These are phyloP conservation scores for Loxodonta africana DNA, from an alignment of 2,113 vertebrate genomes.

Conservation along the genomic window DNA sequence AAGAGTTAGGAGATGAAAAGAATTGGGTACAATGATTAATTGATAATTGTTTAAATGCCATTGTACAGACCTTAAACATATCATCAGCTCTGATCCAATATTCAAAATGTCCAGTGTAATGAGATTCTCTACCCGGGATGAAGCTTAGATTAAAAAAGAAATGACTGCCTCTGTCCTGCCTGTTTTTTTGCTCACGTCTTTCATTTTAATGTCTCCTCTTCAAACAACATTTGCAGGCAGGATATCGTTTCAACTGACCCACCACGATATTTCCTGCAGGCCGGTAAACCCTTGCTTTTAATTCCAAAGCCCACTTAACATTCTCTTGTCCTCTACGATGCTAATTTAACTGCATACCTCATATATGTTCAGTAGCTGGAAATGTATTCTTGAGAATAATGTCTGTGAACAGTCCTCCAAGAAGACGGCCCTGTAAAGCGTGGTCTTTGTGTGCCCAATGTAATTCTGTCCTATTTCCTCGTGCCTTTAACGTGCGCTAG, in stretches of 20 bases:
- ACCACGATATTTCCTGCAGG: background rate
- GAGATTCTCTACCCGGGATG: background rate
- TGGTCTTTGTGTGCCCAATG: background rate
- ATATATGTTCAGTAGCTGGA: conserved; percentile 36
- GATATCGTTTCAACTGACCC: background rate
- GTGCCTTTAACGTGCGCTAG: background rate
- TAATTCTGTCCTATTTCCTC: background rate
- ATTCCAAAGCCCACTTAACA: conserved; percentile 60
- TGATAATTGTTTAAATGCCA: background rate
- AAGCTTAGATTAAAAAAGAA: conserved; percentile 42
- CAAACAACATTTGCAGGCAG: conserved; percentile 66
- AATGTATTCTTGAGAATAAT: conserved; percentile 42
- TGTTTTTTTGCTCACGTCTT: conserved; percentile 60
- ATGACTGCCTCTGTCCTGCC: background rate
- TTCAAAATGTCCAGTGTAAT: background rate
- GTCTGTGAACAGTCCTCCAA: conserved; percentile 5
- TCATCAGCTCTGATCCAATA: background rate
- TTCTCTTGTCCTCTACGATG: conserved; percentile 68
- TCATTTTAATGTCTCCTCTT: conserved; percentile 68
- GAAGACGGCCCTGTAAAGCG: background rate
- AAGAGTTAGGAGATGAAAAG: background rate
- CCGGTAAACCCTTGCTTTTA: conserved; percentile 51
- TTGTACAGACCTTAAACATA: background rate
- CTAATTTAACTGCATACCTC: conserved; percentile 54
- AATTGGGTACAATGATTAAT: background rate